phyloP scores from a whole-genome alignment of 1,140 invertebrate genomes.

The Ooceraea biroi region DNA sequence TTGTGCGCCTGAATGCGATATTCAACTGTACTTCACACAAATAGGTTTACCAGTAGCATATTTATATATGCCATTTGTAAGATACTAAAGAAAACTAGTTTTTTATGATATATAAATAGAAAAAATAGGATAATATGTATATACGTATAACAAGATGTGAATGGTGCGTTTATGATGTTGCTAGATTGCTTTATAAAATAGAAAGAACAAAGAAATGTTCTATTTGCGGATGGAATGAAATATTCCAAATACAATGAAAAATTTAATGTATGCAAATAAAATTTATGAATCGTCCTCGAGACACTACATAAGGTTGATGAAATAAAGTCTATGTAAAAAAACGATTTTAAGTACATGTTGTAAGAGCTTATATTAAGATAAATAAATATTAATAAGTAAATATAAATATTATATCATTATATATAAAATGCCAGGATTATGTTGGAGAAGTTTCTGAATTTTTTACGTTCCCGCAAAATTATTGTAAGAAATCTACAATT shows the following conservation, averaged over 20 bases:
- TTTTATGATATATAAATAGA: slow-evolving; percentile 1
- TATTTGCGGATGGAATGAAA: not conserved
- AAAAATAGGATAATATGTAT: not conserved
- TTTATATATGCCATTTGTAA: slow-evolving; percentile 45
- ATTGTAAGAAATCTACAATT: not conserved
- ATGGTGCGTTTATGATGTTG: no score
- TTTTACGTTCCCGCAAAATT: slow-evolving; percentile 2
- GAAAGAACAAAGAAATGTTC: slow-evolving; percentile 2
- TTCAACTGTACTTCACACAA: slow-evolving; percentile 15
- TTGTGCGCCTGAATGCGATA: slow-evolving; percentile 7
- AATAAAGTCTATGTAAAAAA: slow-evolving; percentile 1
- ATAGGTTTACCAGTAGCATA: slow-evolving; percentile 19
- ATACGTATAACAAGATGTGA: not conserved
- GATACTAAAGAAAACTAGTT: slow-evolving; percentile 23
- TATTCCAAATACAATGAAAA: not conserved
- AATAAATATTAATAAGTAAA: slow-evolving; percentile 30
- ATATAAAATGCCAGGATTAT: not conserved
- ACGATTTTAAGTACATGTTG: slow-evolving; percentile 17
- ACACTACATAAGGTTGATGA: not conserved
- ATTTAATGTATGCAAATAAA: slow-evolving; percentile 26
- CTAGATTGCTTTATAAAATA: not conserved
- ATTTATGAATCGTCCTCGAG: not conserved
- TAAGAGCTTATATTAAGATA: slow-evolving; percentile 17
- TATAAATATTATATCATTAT: slow-evolving; percentile 4
- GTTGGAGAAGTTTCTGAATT: not conserved